Percentiles rank a stretch among this genome's conserved stretches.
Evolutionary conservation across 1,140 invertebrate genomes (phyloP).

Genomic region (Pissodes strobi): DNA sequence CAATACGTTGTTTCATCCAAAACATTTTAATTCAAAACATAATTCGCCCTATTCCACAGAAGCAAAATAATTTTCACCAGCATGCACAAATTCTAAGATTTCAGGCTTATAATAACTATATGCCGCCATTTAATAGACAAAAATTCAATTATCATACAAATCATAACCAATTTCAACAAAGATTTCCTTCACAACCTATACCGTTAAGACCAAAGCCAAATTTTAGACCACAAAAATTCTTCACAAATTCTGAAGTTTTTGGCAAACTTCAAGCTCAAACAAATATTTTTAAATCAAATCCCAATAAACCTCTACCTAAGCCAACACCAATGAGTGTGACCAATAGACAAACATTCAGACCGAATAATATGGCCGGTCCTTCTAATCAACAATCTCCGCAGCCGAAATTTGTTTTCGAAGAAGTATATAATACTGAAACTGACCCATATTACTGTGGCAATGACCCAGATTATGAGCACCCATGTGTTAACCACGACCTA

Average conservation of each 20-base stretch:
- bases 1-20: no score
- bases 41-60: background rate
- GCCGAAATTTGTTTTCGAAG: conserved; percentile 2
- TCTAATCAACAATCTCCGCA: background rate
- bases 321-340: conserved; percentile 27
- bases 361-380: background rate
- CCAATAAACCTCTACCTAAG: conserved; percentile 9
- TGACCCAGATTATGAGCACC: background rate
- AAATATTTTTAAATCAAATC: conserved; percentile 27
- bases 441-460: background rate
- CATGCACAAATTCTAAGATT: no score
- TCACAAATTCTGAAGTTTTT: conserved; percentile 6
- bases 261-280: background rate
- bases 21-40: conserved; percentile 12
- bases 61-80: background rate
- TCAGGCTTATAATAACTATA: no score
- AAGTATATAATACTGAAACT: conserved; percentile 10
- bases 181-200: background rate
- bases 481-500: background rate
- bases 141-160: background rate
- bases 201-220: background rate
- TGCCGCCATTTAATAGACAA: no score
- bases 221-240: conserved; percentile 10
- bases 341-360: conserved; percentile 3
- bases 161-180: background rate